A percentile compares a stretch with the other conserved stretches of the same genome.
Conservation (phyloP, 2,113 vertebrate species). For the Nettapus auritus region DNA sequence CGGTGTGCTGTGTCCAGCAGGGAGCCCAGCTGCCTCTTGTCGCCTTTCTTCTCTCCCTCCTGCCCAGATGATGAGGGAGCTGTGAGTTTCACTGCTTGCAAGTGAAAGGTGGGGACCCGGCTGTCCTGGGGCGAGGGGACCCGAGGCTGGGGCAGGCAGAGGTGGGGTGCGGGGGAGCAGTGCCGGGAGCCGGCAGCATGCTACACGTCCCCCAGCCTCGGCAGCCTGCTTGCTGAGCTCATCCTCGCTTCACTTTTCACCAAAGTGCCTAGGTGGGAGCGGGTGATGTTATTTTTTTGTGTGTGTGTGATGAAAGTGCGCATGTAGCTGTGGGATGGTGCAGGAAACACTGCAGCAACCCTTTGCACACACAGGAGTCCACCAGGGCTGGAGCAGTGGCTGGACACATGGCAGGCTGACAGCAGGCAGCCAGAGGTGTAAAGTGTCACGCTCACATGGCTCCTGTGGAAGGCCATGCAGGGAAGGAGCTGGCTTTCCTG, state of each 20-base stretch:
- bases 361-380: background rate
- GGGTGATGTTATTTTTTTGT: accelerated
- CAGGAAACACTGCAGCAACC: background rate
- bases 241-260: background rate
- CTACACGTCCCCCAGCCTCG: background rate
- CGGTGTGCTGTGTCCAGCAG: background rate
- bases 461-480: background rate
- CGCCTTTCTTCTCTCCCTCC: background rate
- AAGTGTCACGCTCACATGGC: accelerated
- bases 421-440: background rate
- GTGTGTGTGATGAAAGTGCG: background rate
- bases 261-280: background rate
- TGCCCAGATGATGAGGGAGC: background rate
- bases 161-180: background rate
- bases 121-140: background rate
- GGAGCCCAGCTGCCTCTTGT: constrained; percentile 4
- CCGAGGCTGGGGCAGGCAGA: accelerated
- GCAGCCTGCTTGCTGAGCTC: background rate
- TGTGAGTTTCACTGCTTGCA: background rate
- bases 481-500: background rate
- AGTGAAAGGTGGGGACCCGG: constrained; percentile 39
- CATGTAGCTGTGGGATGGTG: background rate
- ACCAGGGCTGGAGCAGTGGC: accelerated
- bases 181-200: accelerated
- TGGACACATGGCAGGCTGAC: accelerated